Base-by-base conservation (phyloP, 2,113 vertebrate species). In the Hippocampus zosterae region DNA sequence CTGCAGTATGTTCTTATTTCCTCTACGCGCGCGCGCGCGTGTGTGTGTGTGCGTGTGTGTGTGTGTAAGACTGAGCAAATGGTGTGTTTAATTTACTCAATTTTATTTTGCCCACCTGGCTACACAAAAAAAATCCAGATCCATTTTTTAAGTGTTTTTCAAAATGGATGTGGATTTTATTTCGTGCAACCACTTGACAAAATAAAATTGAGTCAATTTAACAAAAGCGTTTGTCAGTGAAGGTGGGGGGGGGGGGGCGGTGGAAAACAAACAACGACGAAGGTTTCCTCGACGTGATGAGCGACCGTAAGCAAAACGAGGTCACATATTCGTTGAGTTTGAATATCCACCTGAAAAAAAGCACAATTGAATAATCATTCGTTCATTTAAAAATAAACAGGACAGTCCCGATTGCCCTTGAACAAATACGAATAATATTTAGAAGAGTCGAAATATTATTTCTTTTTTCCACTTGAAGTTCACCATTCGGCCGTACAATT, bases 1-100 rank as follows among this genome's bases (percentile, higher is more conserved):
- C 81, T 87, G 90, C 84, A 86, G 85, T 87, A 84, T 87, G 88
- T 91, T 85, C 88, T 13, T 65, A 46, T 46, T 62, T 62, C 21
- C 33, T 62, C 2, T 65, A n/a, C n/a, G 8, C 3, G 29, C 3
- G 29, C 2, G 7, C 46, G 8, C 15, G 60, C 11, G 33, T 16
- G 33, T 37, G 33, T 37, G 33, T 37, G 33, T 6, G 33, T 6
- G 33, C 1, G 33, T 33, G 33, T 33, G 33, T 33, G 33, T 6
- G 33, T 6, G 29, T 37, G 33, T 37, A 6, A 5, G 6, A 37
- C 33, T 37, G 5, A 37, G 5, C 33, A 37, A 37, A 37, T 6
- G 33, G 33, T 6, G 33, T 37, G 33, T 37, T 37, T 0, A 37
- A 37, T 37, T 37, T 37, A 37, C 33, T 37, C 33, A 37, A 5